Percentiles rank a stretch among this genome's conserved stretches.
These are phyloP conservation scores for Corythornis vintsioides DNA, from an alignment of 2,113 vertebrate species.

Conservation along the genomic window DNA sequence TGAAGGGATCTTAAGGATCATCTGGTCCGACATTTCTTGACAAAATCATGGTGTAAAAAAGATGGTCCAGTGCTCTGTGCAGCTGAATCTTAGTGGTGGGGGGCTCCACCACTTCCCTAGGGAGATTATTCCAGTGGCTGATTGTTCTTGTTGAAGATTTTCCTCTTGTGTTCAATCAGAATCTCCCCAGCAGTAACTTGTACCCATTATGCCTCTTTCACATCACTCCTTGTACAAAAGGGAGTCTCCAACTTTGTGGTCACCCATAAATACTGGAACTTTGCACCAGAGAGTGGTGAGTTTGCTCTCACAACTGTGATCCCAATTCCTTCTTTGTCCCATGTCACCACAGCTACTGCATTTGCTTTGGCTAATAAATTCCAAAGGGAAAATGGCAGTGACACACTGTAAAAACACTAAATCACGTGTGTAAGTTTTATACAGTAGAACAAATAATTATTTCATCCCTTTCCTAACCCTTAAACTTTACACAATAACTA, in stretches of 20 bases:
- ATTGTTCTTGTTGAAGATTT: background rate
- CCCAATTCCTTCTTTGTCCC: background rate
- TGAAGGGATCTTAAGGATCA: background rate
- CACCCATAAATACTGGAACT: background rate
- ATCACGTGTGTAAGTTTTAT: fast-evolving
- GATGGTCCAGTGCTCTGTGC: background rate
- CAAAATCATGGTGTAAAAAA: background rate
- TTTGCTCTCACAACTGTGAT: background rate
- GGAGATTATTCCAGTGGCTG: background rate
- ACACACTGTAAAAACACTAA: background rate
- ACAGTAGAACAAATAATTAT: background rate
- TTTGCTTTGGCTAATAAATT: background rate
- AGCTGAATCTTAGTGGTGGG: background rate
- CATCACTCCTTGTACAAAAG: background rate
- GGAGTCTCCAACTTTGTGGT: background rate
- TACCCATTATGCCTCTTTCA: background rate
- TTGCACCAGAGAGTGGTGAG: background rate
- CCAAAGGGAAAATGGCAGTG: background rate
- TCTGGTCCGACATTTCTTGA: background rate
- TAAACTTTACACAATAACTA: background rate
- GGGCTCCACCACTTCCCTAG: background rate
- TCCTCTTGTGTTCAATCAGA: background rate
- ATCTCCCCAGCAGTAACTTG: background rate
- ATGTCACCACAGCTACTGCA: background rate
- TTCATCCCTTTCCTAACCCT: background rate